Evolutionary conservation across 1,140 invertebrate species (phyloP).

Genomic region (Psix sp.): DNA sequence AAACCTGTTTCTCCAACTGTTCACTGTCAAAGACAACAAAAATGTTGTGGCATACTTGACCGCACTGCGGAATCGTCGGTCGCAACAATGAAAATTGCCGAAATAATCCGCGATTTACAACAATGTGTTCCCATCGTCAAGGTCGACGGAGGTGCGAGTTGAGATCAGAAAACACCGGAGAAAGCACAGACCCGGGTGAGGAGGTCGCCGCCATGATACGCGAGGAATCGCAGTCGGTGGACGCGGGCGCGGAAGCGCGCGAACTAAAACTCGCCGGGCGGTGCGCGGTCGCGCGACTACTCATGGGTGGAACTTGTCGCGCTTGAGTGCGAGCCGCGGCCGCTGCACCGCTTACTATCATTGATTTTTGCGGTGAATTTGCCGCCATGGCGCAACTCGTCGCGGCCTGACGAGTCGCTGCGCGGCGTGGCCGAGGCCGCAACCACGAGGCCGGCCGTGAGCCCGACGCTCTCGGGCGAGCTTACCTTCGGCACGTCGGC

Average conservation of each 20-base stretch:
- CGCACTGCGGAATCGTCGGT: not conserved
- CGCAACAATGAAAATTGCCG: not conserved
- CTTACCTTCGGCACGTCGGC: conserved; percentile 52
- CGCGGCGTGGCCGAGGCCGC: not conserved
- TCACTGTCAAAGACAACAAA: no score
- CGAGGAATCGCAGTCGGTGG: not conserved
- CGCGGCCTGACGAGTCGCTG: conserved; percentile 1
- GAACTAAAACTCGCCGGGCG: conserved; percentile 8
- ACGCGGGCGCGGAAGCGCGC: not conserved
- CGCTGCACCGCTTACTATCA: conserved; percentile 41
- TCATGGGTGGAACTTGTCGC: not conserved
- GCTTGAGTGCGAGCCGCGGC: not conserved
- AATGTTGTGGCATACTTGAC: not conserved
- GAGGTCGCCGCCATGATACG: conserved; percentile 1
- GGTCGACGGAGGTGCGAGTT: no score
- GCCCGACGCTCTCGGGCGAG: not conserved
- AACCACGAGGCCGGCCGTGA: not conserved
- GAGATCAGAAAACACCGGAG: no score
- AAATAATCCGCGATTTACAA: no score
- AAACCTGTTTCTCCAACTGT: not conserved
- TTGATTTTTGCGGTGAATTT: conserved; percentile 64
- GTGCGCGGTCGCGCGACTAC: not conserved
- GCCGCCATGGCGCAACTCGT: conserved; percentile 68
- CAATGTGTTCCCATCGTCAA: no score
- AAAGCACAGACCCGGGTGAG: no score